Base-by-base conservation (phyloP, 2,888 invertebrate genomes). In the Temnothorax unifasciatus region DNA sequence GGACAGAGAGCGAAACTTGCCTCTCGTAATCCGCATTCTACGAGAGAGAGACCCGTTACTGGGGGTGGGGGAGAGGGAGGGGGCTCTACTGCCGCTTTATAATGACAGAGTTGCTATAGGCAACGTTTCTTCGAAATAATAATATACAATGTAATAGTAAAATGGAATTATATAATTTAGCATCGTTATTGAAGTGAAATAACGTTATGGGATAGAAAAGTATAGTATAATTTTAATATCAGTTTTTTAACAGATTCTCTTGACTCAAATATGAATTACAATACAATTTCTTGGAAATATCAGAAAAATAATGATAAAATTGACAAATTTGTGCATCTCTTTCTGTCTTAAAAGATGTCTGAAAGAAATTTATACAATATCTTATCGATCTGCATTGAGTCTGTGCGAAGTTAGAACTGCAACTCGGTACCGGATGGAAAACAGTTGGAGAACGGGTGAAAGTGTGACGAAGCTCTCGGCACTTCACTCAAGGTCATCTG, bases 11-110 rank as follows among this genome's bases (percentile, higher is more conserved):
- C 90, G 92, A 93, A 93, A 92, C 92, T 91, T 84, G 81, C 81
- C 6, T 6, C 85, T 84, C 83, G 88, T 91, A 92, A 91, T 92
- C 92, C 91, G 92, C 92, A 93, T 93, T 93, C 93, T 91, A 90
- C 89, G 88, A 86, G 86, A 77, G 74, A 44, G 86, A 90, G 90
- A 92, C 90, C 92, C 92, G 92, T 93, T 93, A 92, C 87, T 88
- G 84, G 82, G 87, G 85, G 86, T 82, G 63, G 13, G 52, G 21
- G n/a, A n/a, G n/a, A n/a, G n/a, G 86, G 86, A 91, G 90, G 83
- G 89, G 88, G 52, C 3, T 89, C 86, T 86, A 86, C 68, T 34
- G 59, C 68, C 59, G 25, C 81, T 66, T 85, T 50, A 25, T 68
- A 77, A 83, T 77, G 41, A 68, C 47, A 18, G 38, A 59, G 13